phyloP scores from a whole-genome alignment of 35 echinoderm and acorn worm species.

The Amphiura filiformis region DNA sequence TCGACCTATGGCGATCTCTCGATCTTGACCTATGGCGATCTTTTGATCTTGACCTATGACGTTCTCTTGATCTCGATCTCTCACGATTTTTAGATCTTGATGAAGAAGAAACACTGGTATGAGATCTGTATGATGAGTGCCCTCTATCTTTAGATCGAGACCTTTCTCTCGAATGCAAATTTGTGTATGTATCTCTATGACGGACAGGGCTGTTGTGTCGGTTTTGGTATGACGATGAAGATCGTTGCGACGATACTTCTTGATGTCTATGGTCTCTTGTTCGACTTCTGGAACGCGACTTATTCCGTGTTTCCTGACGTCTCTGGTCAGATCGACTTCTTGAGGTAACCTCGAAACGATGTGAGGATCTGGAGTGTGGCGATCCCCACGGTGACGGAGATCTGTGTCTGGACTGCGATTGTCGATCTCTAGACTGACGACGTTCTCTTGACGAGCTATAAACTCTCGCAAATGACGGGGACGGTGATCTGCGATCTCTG shows the following conservation, averaged over 20 bases:
- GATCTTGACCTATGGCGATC: background rate
- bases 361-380: background rate
- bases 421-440: background rate
- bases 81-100: background rate
- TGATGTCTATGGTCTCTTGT: background rate
- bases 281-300: background rate
- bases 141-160: background rate
- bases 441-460: background rate
- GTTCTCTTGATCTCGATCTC: too few species aligned
- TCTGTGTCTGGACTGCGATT: background rate
- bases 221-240: background rate
- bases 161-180: background rate
- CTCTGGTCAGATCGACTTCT: background rate
- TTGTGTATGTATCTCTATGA: background rate
- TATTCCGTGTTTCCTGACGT: background rate
- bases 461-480: background rate
- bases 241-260: background rate
- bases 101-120: background rate
- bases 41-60: conserved; percentile 1
- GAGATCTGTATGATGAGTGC: background rate
- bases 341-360: background rate
- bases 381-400: background rate
- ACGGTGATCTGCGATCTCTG: background rate
- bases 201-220: background rate
- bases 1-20: too few species aligned